A percentile compares a stretch with the other conserved stretches of the same genome.
These are phyloP conservation scores for Podiceps cristatus DNA, from an alignment of 2,113 vertebrate genomes.

Conservation along the genomic window DNA sequence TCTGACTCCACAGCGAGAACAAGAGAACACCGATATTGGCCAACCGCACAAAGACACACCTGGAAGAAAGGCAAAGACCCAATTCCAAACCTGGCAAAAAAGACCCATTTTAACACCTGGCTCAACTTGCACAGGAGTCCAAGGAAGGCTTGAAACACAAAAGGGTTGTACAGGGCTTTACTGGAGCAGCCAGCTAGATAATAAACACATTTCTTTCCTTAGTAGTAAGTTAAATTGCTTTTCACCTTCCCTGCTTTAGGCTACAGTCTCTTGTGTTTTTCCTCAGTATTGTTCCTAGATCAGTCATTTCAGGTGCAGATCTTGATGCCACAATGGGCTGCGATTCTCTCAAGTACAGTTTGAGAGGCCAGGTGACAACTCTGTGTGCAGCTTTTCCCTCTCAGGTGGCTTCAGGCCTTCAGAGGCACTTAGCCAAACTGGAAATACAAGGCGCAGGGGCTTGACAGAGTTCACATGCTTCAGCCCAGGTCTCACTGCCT, in stretches of 20 bases:
- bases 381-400: background rate
- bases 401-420: background rate
- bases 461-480: background rate
- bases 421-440: background rate
- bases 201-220: background rate
- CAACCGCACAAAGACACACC: constrained; percentile 94
- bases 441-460: background rate
- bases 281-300: background rate
- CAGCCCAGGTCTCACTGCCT: background rate
- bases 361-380: background rate
- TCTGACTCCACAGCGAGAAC: constrained; percentile 90
- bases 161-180: background rate
- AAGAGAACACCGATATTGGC: constrained; percentile 91
- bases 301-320: background rate
- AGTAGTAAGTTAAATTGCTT: background rate
- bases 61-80: constrained; percentile 46
- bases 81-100: background rate
- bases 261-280: background rate
- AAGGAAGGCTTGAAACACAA: background rate
- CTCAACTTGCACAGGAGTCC: background rate
- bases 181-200: background rate
- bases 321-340: background rate
- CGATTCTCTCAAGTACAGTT: background rate
- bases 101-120: background rate
- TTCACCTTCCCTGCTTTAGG: background rate